Evolutionary conservation across 1,140 invertebrate species (phyloP).

Genomic region (Spodoptera frugiperda): DNA sequence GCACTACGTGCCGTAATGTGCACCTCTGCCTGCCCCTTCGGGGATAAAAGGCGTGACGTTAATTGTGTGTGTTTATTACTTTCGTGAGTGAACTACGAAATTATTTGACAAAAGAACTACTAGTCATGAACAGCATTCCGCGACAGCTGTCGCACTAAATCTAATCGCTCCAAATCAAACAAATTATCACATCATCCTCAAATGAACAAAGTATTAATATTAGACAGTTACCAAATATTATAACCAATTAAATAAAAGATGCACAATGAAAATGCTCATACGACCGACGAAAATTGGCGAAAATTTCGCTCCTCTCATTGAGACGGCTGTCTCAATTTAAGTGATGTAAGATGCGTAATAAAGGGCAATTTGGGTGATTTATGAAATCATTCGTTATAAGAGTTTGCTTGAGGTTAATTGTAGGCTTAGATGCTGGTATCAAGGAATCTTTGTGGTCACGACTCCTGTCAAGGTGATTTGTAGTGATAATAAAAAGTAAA

Average conservation of each 20-base stretch:
- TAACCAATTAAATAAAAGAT: constrained; percentile 31
- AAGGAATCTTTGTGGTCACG: constrained; percentile 37
- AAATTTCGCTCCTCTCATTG: constrained; percentile 57
- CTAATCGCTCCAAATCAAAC: no score
- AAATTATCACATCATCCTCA: no score
- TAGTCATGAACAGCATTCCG: no score
- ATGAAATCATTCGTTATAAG: constrained; percentile 52
- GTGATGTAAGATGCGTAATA: constrained; percentile 54
- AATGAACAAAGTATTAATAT: constrained; percentile 38
- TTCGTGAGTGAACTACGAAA: no score
- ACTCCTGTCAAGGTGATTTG: constrained; percentile 32
- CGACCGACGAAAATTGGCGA: constrained; percentile 56
- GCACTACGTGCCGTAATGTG: no score
- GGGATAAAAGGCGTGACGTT: no score
- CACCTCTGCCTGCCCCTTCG: no score
- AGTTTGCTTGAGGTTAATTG: constrained; percentile 51
- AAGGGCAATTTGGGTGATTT: constrained; percentile 52
- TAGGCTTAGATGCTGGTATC: constrained; percentile 44
- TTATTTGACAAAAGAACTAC: no score
- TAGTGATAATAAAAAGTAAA: constrained; percentile 18
- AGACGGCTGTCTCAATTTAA: constrained; percentile 59
- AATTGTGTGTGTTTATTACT: no score
- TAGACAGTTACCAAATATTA: constrained; percentile 47
- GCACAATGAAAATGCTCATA: constrained; percentile 49
- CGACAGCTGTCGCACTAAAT: no score